phyloP scores from a whole-genome alignment of 2,113 vertebrate genomes.

The Coracopsis vasa region DNA sequence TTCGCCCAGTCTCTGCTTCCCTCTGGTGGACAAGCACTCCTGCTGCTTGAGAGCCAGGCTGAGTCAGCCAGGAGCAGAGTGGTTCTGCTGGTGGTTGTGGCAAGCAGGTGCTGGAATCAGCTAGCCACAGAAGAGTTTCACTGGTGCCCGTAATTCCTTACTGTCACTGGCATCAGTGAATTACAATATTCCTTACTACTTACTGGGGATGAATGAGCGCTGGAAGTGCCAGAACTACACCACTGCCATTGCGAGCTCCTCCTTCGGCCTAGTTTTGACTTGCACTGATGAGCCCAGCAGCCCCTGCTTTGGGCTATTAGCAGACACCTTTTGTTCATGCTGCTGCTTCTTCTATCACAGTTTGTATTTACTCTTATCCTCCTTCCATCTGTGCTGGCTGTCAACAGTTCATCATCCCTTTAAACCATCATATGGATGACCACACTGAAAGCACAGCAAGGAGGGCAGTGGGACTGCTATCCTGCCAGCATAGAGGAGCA shows the following conservation, averaged over 20 bases:
- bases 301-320: neutral
- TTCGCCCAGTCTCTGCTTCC: neutral
- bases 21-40: neutral
- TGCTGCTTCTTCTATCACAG: neutral
- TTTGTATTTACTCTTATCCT: neutral
- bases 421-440: neutral
- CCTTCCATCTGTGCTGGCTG: neutral
- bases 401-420: neutral
- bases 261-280: neutral
- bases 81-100: neutral
- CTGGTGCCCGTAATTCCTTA: neutral
- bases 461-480: rapidly evolving
- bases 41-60: neutral
- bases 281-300: neutral
- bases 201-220: rapidly evolving
- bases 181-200: rapidly evolving
- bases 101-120: neutral
- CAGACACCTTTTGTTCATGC: neutral
- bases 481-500: neutral
- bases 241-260: rapidly evolving
- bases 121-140: rapidly evolving
- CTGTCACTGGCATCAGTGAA: neutral
- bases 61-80: neutral
- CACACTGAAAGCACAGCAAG: rapidly evolving
- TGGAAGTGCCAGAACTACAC: neutral